phyloP scores from a whole-genome alignment of 2,113 vertebrate genomes.

The Varanus komodoensis region DNA sequence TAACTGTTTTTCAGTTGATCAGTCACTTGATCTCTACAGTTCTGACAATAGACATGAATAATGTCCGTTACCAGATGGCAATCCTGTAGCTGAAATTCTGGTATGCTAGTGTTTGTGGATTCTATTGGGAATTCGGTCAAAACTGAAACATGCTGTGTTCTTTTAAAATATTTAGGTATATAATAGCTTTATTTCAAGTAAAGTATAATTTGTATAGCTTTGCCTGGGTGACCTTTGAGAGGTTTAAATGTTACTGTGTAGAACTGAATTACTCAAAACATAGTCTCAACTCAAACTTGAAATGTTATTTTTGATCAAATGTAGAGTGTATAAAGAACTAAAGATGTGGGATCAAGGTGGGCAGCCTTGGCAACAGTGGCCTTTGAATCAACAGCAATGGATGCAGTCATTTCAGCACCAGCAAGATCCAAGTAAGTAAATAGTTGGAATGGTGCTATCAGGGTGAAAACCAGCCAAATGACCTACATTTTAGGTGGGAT shows the following conservation, averaged over 20 bases:
- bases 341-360: slow-evolving; percentile 99
- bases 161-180: background rate
- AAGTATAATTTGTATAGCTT: slow-evolving; percentile 66
- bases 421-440: slow-evolving; percentile 93
- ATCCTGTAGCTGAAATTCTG: background rate
- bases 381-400: slow-evolving; percentile 98
- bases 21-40: background rate
- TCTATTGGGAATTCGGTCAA: background rate
- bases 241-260: slow-evolving; percentile 67
- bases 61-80: background rate
- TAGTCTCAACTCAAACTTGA: slow-evolving; percentile 68
- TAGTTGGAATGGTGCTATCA: background rate
- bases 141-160: background rate
- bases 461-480: slow-evolving; percentile 42
- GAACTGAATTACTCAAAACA: slow-evolving; percentile 66
- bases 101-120: background rate
- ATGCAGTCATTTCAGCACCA: slow-evolving; percentile 99
- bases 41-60: background rate
- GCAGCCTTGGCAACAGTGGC: slow-evolving; percentile 99
- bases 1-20: too few relatives aligned
- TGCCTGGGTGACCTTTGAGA: slow-evolving; percentile 65
- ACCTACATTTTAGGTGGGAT: slow-evolving; percentile 23
- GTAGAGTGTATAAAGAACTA: slow-evolving; percentile 75
- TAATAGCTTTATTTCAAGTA: background rate
- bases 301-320: slow-evolving; percentile 77